A percentile compares a stretch with the other conserved stretches of the same genome.
Conservation (phyloP, 1,140 invertebrate genomes). For the Drosophila quadrilineata region DNA sequence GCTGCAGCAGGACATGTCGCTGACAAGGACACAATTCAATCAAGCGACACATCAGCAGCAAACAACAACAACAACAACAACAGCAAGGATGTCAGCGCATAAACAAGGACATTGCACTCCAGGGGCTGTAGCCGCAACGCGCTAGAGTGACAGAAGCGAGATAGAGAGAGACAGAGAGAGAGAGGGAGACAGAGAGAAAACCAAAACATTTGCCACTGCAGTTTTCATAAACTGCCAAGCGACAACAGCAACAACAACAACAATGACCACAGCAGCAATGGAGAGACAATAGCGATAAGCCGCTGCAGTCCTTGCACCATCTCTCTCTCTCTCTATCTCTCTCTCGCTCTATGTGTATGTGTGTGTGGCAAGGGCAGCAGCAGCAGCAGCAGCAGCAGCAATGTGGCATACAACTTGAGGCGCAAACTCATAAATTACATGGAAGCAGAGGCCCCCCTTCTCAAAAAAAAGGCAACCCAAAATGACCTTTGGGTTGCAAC, state of each 20-base stretch:
- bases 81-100: slow-evolving; percentile 59
- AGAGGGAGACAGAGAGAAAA: slow-evolving; percentile 2
- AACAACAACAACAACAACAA: slow-evolving; percentile 16
- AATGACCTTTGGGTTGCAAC: slow-evolving; percentile 65
- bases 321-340: not conserved
- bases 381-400: slow-evolving; percentile 29
- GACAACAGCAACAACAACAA: slow-evolving; percentile 22
- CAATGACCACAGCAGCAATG: slow-evolving; percentile 19
- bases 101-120: slow-evolving; percentile 78
- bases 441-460: slow-evolving; percentile 11
- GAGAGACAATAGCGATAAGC: slow-evolving; percentile 72
- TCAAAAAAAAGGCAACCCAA: slow-evolving; percentile 41
- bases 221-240: slow-evolving; percentile 71
- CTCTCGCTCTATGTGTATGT: not conserved
- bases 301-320: slow-evolving; percentile 31
- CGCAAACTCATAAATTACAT: slow-evolving; percentile 74
- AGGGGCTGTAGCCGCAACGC: slow-evolving; percentile 44
- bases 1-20: slow-evolving; percentile 45
- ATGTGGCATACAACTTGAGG: slow-evolving; percentile 71
- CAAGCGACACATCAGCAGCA: slow-evolving; percentile 49
- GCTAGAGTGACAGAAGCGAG: not conserved
- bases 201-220: slow-evolving; percentile 65
- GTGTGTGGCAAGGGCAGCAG: not conserved
- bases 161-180: not conserved
- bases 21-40: slow-evolving; percentile 76